phyloP scores from a whole-genome alignment of 2,888 invertebrate genomes.

The Patella caerulea region DNA sequence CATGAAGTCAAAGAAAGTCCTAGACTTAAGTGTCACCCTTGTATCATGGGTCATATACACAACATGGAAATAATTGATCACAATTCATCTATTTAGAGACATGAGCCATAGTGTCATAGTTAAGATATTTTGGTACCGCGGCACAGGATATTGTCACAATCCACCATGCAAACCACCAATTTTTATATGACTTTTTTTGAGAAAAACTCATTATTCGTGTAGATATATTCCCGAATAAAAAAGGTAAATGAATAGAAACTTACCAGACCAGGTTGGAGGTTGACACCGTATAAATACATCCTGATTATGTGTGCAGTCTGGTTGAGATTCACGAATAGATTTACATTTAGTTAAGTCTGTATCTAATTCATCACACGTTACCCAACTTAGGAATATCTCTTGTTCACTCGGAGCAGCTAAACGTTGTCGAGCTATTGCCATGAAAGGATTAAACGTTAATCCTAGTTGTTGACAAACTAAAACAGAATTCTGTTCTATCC shows the following conservation, averaged over 20 bases:
- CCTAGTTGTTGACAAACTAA: constrained; percentile 96
- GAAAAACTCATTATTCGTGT: background rate
- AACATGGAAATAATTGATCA: too few species aligned
- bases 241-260: constrained; percentile 1
- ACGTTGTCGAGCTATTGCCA: constrained; percentile 83
- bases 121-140: too few species aligned
- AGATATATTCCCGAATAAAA: background rate
- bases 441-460: constrained; percentile 91
- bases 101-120: too few species aligned
- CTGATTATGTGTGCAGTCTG: constrained; percentile 57
- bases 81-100: too few species aligned
- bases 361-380: constrained; percentile 92
- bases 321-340: constrained; percentile 81
- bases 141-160: background rate
- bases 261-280: constrained; percentile 72
- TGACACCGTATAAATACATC: constrained; percentile 70
- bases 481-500: constrained; percentile 92
- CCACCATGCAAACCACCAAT: too few species aligned
- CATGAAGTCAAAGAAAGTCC: too few species aligned
- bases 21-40: too few species aligned
- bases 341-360: constrained; percentile 88
- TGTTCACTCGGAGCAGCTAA: constrained; percentile 82
- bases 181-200: background rate
- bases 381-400: constrained; percentile 78
- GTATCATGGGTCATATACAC: too few species aligned